phyloP scores from a whole-genome alignment of 2,797 vertebrate genomes.

The Acanthurus lineatus region DNA sequence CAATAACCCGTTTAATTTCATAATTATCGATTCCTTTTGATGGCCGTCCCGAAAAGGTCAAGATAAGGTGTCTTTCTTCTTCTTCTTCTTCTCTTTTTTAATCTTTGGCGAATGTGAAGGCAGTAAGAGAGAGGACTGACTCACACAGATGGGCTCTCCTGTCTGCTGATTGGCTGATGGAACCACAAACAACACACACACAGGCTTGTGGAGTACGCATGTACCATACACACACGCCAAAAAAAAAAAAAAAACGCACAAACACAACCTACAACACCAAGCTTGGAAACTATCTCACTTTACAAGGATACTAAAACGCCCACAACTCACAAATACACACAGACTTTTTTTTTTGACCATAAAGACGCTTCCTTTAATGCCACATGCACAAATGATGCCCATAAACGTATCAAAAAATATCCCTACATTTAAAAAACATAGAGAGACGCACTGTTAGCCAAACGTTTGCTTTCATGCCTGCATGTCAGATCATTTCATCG shows the following conservation, averaged over 20 bases:
- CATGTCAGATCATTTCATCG: background rate
- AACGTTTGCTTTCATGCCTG: background rate
- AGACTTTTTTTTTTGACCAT: background rate
- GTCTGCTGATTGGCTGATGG: slow-evolving; percentile 55
- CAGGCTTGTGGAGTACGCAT: slow-evolving; percentile 13
- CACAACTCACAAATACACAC: slow-evolving; percentile 1
- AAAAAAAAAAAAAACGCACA: background rate
- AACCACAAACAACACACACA: slow-evolving; percentile 18
- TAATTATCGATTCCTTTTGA: slow-evolving; percentile 72
- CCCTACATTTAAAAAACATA: background rate
- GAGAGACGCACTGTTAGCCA: background rate
- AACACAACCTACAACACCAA: background rate
- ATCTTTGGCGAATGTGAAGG: slow-evolving; percentile 4
- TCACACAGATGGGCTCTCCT: slow-evolving; percentile 54
- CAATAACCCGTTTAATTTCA: slow-evolving; percentile 72
- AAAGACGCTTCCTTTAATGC: background rate
- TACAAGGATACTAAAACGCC: background rate
- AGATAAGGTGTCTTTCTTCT: background rate
- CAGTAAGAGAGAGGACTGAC: slow-evolving; percentile 25
- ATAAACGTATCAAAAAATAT: background rate
- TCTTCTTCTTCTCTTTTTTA: background rate
- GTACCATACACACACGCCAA: background rate
- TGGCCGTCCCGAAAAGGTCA: slow-evolving; percentile 62
- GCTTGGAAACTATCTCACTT: slow-evolving; percentile 11
- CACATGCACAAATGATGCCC: background rate